phyloP scores from a whole-genome alignment of 2,113 vertebrate species.

The Melanotaenia duboulayi region DNA sequence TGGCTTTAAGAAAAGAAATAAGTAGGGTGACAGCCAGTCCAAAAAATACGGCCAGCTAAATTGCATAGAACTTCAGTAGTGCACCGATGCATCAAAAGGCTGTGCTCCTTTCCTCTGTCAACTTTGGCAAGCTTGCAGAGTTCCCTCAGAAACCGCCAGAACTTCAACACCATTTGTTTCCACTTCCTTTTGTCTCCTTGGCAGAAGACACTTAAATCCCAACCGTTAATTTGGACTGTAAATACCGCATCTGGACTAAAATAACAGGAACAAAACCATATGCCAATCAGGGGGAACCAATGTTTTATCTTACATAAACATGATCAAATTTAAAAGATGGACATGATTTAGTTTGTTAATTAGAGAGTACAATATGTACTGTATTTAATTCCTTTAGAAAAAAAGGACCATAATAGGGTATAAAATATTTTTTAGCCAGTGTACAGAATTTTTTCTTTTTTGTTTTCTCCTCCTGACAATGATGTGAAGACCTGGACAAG shows the following conservation, averaged over 20 bases:
- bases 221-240: slow-evolving; percentile 24
- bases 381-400: slow-evolving; percentile 56
- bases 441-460: slow-evolving; percentile 40
- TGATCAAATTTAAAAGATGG: slow-evolving; percentile 23
- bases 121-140: slow-evolving; percentile 61
- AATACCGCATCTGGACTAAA: slow-evolving; percentile 20
- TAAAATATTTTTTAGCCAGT: slow-evolving; percentile 54
- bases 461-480: slow-evolving; percentile 38
- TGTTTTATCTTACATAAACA: slow-evolving; percentile 34
- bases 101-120: slow-evolving; percentile 74
- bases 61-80: slow-evolving; percentile 84
- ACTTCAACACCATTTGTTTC: slow-evolving; percentile 51
- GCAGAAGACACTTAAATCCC: slow-evolving; percentile 49
- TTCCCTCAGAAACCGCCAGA: slow-evolving; percentile 64
- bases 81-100: slow-evolving; percentile 68
- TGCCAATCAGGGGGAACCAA: slow-evolving; percentile 20
- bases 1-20: slow-evolving; percentile 42
- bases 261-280: slow-evolving; percentile 30
- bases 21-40: slow-evolving; percentile 62
- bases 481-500: slow-evolving; percentile 63
- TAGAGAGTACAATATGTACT: slow-evolving; percentile 67
- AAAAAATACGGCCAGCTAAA: slow-evolving; percentile 77
- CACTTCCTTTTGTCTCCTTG: slow-evolving; percentile 48
- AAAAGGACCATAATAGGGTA: slow-evolving; percentile 52
- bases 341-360: slow-evolving; percentile 17